Evolutionary conservation across 1,140 invertebrate genomes (phyloP), one percentile per base, ranked within the genome.

Genomic region (Plectrocnemia conspersa): DNA sequence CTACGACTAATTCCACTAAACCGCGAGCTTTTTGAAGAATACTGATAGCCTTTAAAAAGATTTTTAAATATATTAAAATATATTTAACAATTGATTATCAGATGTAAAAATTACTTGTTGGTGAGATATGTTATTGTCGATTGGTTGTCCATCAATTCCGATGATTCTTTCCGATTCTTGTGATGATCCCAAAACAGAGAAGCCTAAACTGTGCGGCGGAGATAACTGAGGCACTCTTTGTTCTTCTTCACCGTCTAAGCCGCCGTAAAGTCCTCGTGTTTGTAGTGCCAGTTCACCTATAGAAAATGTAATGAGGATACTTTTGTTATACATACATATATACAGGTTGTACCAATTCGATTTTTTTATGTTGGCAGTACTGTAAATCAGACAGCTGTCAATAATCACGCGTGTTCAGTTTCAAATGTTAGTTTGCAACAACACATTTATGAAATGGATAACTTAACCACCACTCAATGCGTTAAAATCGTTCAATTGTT

Each of bases 71-170:
- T 38, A 32, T 46, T 25, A 18, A 25, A 44, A 41, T 52, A 32
- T 36, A 45, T 24, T 33, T 21, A 24, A 19, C 22, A 47, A 33
- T 42, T 24, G 3, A 33, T 22, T 38, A 38, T 38, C 15, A 13
- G 5, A 38, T 38, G 4, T 38, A 38, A 33, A 27, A 44, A 40
- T 56, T 64, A 79, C 78, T 68, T 79, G 77, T 70, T 92, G 86
- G 72, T 93, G 91, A 46, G 88, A 91, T 69, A 94, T 85, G 70
- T 86, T 85, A 38, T 84, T 83, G 66, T 87, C 84, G 65, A 93
- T 73, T 49, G 86, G 85, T 66, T 90, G 87, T 63, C 86, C 86
- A 80, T 94, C 89, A 64, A 94, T 86, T 58, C 89, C 88, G 66
- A 94, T 70, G 69, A 95, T 90, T 69, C 93, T 88, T 77, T 95